These are phyloP conservation scores for Bombus soroeensis DNA, from an alignment of 1,140 invertebrate species.

Conservation along the genomic window DNA sequence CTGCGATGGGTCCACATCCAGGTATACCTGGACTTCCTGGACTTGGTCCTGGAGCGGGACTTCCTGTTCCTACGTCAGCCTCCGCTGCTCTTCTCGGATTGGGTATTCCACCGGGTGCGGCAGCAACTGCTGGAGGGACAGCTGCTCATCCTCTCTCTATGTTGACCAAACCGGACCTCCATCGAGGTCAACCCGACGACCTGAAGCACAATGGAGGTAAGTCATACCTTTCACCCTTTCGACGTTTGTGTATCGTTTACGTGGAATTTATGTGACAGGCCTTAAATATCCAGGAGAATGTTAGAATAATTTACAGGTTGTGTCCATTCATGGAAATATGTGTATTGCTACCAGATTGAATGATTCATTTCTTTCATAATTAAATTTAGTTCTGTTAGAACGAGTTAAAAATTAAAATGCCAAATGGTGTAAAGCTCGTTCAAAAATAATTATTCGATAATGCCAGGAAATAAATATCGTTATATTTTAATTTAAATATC, in stretches of 20 bases:
- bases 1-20: slow-evolving; percentile 86
- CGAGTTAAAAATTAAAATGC: background rate
- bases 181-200: slow-evolving; percentile 85
- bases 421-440: background rate
- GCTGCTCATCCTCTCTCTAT: slow-evolving; percentile 88
- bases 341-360: background rate
- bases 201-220: slow-evolving; percentile 88
- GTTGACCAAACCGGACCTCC: slow-evolving; percentile 88
- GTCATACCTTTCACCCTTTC: slow-evolving; percentile 58
- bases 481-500: background rate
- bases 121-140: slow-evolving; percentile 82
- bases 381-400: background rate
- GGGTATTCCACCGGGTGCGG: slow-evolving; percentile 84
- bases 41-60: slow-evolving; percentile 77
- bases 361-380: background rate
- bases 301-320: background rate
- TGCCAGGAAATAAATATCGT: background rate
- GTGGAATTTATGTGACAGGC: background rate
- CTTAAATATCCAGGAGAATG: background rate
- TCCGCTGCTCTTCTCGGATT: slow-evolving; percentile 79
- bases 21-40: slow-evolving; percentile 81
- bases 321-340: background rate
- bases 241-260: background rate
- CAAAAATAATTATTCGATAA: background rate
- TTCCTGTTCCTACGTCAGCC: slow-evolving; percentile 81